Conservation (phyloP, 2,888 invertebrate genomes). For the Hesperia comma region DNA sequence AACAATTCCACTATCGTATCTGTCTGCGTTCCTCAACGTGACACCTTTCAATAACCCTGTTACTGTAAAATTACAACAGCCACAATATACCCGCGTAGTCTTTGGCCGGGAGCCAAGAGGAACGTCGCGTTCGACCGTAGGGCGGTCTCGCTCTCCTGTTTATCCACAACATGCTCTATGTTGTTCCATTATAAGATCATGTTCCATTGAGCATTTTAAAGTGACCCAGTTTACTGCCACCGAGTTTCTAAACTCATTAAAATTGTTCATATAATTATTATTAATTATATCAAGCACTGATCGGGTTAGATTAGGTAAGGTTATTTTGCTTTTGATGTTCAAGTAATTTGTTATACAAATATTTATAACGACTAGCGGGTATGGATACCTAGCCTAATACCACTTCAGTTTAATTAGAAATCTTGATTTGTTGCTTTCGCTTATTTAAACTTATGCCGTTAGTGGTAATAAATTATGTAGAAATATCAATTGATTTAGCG, state of each 20-base stretch:
- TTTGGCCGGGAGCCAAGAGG: slow-evolving; percentile 18
- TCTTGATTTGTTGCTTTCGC: no score
- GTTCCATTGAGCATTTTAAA: slow-evolving; percentile 32
- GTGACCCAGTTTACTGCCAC: slow-evolving; percentile 14
- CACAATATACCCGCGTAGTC: slow-evolving; percentile 20
- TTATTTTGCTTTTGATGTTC: no score
- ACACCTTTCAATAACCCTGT: slow-evolving; percentile 16
- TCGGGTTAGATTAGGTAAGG: neutral
- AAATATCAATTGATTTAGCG: no score
- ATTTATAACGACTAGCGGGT: no score
- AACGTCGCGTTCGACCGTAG: slow-evolving; percentile 21
- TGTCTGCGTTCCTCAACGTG: neutral
- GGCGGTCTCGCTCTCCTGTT: slow-evolving; percentile 13
- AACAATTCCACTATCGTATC: neutral
- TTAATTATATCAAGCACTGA: neutral
- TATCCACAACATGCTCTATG: slow-evolving; percentile 23
- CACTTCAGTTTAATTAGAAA: no score
- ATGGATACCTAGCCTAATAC: no score
- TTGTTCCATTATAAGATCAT: slow-evolving; percentile 32
- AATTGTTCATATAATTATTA: neutral
- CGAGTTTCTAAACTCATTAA: slow-evolving; percentile 15
- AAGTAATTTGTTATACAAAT: no score
- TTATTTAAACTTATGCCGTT: no score
- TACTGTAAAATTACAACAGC: slow-evolving; percentile 29
- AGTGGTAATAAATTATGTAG: no score